Base-by-base conservation (phyloP, 2,888 invertebrate species). In the Xestia xanthographa region DNA sequence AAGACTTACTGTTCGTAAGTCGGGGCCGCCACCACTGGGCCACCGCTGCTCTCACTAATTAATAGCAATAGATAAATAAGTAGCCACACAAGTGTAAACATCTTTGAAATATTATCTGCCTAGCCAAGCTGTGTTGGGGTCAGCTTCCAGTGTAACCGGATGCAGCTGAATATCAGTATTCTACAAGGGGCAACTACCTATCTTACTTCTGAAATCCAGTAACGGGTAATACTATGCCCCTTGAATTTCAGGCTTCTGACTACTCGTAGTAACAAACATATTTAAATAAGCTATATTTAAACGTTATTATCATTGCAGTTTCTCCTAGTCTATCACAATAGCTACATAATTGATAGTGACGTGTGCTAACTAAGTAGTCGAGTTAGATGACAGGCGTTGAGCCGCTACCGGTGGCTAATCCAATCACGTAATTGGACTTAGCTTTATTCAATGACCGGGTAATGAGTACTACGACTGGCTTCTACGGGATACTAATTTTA, bases 371-470 rank as follows among this genome's bases (percentile, higher is more conserved):
- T 77, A 80, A 81, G 80, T 80, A 85, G 80, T 80, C 72, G 78
- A 85, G 85, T 84, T 85, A 85, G 77, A 75, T 63, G 82, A 73
- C 87, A 92, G 90, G 90, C 91, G 91, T 91, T 90, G 90, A 93
- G 91, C 90, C 90, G 87, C 91, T 86, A 82, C 84, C 87, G 90
- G 82, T 84, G 84, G 93, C 90, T 96, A 95, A 96, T 96, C 95
- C 95, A 93, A 95, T 95, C 94, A 95, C 89, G 92, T 95, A 95
- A 95, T 95, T 95, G 94, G 95, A 94, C 95, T 95, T 95, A 93
- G 89, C 90, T 89, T 92, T 92, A 94, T 93, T 94, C 93, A 95
- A 93, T 95, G 93, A 93, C 93, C 93, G 95, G 93, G 92, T 94
- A 94, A 93, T 93, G 93, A 94, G 93, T 92, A 78, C 66, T 74